Evolutionary conservation across 2,797 vertebrate genomes (phyloP).

Genomic region (Mico argentatus): DNA sequence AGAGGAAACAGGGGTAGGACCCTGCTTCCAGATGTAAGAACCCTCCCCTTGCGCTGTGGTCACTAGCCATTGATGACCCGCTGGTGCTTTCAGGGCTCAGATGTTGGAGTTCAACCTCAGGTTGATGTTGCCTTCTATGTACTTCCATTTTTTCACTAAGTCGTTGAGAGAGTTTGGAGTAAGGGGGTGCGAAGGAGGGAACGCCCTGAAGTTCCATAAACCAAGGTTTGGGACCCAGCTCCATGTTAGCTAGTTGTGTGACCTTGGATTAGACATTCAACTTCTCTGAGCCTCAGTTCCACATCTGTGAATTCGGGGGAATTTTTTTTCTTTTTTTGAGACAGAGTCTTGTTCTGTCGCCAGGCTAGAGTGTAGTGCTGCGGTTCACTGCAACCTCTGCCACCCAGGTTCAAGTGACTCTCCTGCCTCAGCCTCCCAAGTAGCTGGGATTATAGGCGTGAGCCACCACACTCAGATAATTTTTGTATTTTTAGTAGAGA

Average conservation of each 20-base stretch:
- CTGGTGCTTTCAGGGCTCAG: background rate
- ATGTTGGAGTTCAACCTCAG: background rate
- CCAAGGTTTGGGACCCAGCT: background rate
- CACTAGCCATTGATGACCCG: background rate
- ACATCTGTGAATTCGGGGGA: background rate
- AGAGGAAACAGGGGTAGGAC: background rate
- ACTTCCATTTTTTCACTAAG: background rate
- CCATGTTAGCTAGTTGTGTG: background rate
- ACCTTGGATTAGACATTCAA: background rate
- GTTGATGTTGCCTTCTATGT: background rate
- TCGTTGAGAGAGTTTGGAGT: background rate
- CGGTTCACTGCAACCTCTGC: background rate
- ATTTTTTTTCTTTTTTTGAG: background rate
- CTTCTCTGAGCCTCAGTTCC: background rate
- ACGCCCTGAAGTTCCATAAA: background rate
- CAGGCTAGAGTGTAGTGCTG: too few species aligned
- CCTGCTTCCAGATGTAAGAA: background rate
- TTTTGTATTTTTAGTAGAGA: background rate
- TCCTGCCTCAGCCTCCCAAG: background rate
- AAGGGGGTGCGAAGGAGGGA: background rate
- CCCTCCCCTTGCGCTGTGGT: background rate
- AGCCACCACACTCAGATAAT: background rate
- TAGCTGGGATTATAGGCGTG: background rate
- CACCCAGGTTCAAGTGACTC: fast-evolving
- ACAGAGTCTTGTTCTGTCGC: fast-evolving